Conservation (phyloP, 2,113 vertebrate genomes). For the Amazona vittata region DNA sequence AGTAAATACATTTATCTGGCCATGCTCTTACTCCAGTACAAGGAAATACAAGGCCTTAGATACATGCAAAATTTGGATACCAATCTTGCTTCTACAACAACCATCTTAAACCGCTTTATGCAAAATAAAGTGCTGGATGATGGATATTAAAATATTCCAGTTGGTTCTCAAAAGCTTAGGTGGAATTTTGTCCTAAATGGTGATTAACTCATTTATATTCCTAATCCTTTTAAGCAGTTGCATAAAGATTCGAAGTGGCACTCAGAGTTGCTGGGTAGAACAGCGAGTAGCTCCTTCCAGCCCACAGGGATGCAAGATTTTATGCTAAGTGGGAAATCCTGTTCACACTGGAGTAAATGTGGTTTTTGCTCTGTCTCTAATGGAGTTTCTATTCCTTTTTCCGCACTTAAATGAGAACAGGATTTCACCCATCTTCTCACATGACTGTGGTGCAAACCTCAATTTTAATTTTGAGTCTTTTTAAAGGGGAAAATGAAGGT, state of each 20-base stretch:
- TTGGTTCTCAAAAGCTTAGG: not conserved
- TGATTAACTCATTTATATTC: not conserved
- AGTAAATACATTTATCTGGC: not conserved
- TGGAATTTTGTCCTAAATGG: not conserved
- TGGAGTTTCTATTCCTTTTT: slow-evolving; percentile 22
- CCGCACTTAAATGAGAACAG: not conserved
- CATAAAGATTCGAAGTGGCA: not conserved
- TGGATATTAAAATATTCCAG: not conserved
- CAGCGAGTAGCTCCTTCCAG: not conserved
- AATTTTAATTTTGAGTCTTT: not conserved
- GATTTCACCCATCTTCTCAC: slow-evolving; percentile 4
- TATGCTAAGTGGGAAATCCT: not conserved
- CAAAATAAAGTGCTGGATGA: not conserved
- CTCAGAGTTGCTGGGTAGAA: not conserved
- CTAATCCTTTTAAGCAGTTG: not conserved
- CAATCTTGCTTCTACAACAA: not conserved
- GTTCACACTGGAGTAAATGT: slow-evolving; percentile 28
- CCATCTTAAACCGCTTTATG: not conserved
- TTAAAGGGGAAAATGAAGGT: not conserved
- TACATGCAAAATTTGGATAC: not conserved
- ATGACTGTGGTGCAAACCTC: not conserved
- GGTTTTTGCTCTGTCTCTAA: slow-evolving; percentile 7
- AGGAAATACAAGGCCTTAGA: not conserved
- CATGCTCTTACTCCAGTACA: not conserved
- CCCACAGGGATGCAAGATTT: not conserved